Percentiles rank a stretch among this genome's conserved stretches.
Evolutionary conservation across 37 sponge, comb jelly and placozoan genomes (phyloP).

Genomic region (Beroe forskalii): DNA sequence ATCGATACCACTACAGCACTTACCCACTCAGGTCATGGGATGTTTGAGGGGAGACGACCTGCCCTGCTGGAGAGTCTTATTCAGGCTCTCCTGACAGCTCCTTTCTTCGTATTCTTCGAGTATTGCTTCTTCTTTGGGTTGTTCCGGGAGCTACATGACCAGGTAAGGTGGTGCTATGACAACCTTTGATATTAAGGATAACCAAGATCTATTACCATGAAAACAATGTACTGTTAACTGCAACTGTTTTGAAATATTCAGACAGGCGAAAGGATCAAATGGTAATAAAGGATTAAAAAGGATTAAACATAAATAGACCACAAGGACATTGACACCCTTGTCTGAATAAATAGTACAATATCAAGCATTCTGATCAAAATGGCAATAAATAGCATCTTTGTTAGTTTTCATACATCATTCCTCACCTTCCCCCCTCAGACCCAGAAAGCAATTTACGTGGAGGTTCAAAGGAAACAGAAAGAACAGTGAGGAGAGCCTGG

Average conservation of each 20-base stretch:
- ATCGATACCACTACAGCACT: neutral
- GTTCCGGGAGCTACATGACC: constrained; percentile 33
- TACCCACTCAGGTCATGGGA: constrained; percentile 59
- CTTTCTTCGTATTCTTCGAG: constrained; percentile 64
- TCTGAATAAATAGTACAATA: no score
- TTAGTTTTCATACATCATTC: no score
- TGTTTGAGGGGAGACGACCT: constrained; percentile 58
- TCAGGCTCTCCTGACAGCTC: constrained; percentile 51
- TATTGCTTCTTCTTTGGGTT: constrained; percentile 63
- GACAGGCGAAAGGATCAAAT: no score
- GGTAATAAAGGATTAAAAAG: no score
- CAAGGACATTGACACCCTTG: no score
- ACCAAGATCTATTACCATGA: no score
- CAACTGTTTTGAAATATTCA: no score
- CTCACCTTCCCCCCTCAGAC: neutral
- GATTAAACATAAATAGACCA: no score
- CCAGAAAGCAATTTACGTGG: neutral
- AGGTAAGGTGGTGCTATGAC: neutral
- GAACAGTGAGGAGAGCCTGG: neutral
- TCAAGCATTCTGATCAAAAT: no score
- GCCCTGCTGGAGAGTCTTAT: constrained; percentile 28
- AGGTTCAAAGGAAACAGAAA: neutral
- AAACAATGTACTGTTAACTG: no score
- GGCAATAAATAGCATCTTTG: no score
- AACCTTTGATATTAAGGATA: neutral